Percentiles rank a stretch among this genome's conserved stretches.
These are phyloP conservation scores for Epinotia brunnichana DNA, from an alignment of 2,888 invertebrate species.

Conservation along the genomic window DNA sequence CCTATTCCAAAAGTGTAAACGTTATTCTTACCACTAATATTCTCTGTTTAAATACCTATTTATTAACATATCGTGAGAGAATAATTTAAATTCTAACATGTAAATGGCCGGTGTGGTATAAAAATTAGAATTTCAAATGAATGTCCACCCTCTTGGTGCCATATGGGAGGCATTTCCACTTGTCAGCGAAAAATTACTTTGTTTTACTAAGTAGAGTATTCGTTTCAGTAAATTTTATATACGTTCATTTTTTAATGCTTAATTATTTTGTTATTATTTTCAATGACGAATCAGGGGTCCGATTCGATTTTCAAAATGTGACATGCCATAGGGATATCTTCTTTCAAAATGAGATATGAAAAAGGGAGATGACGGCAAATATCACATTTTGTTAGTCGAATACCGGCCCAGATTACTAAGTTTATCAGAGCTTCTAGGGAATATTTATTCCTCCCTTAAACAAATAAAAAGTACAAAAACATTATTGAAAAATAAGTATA, in stretches of 20 bases:
- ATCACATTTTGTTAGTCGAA: too few species aligned
- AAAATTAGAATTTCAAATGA: conserved; percentile 42
- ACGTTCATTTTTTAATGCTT: not conserved
- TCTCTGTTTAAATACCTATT: conserved; percentile 40
- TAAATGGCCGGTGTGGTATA: conserved; percentile 34
- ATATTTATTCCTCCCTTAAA: too few species aligned
- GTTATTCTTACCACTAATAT: conserved; percentile 39
- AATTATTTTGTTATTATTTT: too few species aligned
- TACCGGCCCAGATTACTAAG: too few species aligned
- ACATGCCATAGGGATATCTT: too few species aligned
- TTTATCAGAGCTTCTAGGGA: too few species aligned
- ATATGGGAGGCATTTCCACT: conserved; percentile 21
- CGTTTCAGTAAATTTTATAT: not conserved
- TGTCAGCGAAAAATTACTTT: conserved; percentile 16
- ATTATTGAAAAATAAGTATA: too few species aligned
- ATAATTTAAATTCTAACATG: conserved; percentile 40
- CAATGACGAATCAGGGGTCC: too few species aligned
- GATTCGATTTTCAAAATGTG: too few species aligned
- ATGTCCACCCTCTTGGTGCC: conserved; percentile 31
- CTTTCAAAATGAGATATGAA: too few species aligned
- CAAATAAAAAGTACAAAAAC: too few species aligned
- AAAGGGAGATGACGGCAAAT: too few species aligned
- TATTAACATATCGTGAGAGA: conserved; percentile 39
- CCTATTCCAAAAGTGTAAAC: conserved; percentile 28
- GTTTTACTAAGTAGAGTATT: not conserved